Percentiles rank a stretch among this genome's conserved stretches.
Conservation (phyloP, 2,888 invertebrate genomes). For the Scotopteryx bipunctaria region DNA sequence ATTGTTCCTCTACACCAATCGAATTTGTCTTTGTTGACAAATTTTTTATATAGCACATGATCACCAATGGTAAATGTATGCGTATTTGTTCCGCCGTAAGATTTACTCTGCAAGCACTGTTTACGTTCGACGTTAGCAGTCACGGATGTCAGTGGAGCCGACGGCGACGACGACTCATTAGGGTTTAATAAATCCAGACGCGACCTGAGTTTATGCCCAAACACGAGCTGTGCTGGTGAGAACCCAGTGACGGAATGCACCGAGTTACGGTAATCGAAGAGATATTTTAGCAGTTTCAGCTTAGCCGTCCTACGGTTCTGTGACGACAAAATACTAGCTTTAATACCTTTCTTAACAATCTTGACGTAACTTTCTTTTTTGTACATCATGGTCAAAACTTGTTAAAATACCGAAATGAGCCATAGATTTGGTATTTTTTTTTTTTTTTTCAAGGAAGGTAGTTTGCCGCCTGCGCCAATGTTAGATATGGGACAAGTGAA, state of each 20-base stretch:
- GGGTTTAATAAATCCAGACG: constrained; percentile 23
- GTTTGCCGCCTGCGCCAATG: no score
- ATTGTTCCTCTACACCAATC: constrained; percentile 3
- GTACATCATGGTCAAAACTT: no score
- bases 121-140: constrained; percentile 9
- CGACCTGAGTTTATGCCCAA: constrained; percentile 23
- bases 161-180: not conserved
- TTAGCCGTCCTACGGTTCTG: not conserved
- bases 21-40: not conserved
- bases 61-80: not conserved
- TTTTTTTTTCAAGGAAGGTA: no score
- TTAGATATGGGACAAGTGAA: no score
- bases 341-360: constrained; percentile 31
- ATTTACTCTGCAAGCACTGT: constrained; percentile 27
- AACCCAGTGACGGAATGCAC: constrained; percentile 25
- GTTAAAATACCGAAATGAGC: no score
- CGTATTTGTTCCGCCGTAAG: constrained; percentile 17
- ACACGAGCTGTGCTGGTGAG: constrained; percentile 34
- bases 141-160: not conserved
- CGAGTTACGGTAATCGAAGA: constrained; percentile 30
- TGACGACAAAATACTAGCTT: not conserved
- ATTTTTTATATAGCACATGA: not conserved
- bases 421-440: no score
- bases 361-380: constrained; percentile 32
- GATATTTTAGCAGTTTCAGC: constrained; percentile 15